Evolutionary conservation across 2,113 vertebrate genomes (phyloP).

Genomic region (Atractosteus spatula): DNA sequence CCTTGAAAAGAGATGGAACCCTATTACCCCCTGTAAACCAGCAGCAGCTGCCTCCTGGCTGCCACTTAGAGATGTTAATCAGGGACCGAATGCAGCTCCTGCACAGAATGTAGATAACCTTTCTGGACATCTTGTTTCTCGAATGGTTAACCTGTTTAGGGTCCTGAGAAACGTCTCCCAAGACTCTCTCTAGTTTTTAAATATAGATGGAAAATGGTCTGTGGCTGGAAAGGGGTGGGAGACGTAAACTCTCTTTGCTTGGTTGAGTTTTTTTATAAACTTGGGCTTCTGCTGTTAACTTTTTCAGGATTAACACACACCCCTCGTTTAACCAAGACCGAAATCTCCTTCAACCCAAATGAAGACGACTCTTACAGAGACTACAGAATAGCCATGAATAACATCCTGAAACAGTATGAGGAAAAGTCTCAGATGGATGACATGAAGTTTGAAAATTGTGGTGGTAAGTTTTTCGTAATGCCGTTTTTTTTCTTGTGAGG

Average conservation of each 20-base stretch:
- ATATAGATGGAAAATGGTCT: too few relatives aligned
- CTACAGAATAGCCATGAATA: slow-evolving; percentile 50
- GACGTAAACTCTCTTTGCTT: not conserved
- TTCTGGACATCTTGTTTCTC: too few relatives aligned
- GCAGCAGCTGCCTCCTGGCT: too few relatives aligned
- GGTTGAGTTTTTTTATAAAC: not conserved
- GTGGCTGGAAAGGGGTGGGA: too few relatives aligned
- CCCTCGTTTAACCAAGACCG: slow-evolving; percentile 67
- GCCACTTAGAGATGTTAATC: too few relatives aligned
- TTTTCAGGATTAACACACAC: slow-evolving; percentile 66
- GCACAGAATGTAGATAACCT: too few relatives aligned
- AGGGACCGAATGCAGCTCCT: too few relatives aligned
- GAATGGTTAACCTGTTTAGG: too few relatives aligned
- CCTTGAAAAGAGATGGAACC: too few relatives aligned
- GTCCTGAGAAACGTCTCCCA: too few relatives aligned
- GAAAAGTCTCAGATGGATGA: slow-evolving; percentile 36
- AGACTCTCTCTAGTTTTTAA: too few relatives aligned
- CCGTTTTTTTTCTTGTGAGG: not conserved
- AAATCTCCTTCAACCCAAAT: slow-evolving; percentile 65
- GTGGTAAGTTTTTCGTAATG: slow-evolving; percentile 61
- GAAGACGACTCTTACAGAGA: slow-evolving; percentile 35
- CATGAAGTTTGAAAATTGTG: slow-evolving; percentile 70
- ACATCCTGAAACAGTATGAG: slow-evolving; percentile 64
- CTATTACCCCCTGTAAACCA: too few relatives aligned
- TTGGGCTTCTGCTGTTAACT: slow-evolving; percentile 7